Evolutionary conservation across 2,888 invertebrate species (phyloP), one percentile per base, ranked within the genome.

Genomic region (Acheta domesticus): DNA sequence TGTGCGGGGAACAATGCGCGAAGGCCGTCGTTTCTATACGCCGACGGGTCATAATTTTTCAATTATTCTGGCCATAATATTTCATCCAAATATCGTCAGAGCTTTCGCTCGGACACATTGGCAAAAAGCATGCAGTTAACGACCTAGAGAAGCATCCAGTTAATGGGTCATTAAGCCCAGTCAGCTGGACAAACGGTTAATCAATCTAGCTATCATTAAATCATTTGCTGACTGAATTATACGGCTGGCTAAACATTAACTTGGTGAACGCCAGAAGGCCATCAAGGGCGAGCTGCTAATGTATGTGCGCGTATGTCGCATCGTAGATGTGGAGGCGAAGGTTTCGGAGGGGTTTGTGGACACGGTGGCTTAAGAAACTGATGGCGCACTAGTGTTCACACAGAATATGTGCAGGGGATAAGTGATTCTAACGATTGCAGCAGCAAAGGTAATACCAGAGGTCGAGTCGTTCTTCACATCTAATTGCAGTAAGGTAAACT

Each of bases 61-160:
- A 62, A 62, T 62, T 62, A 62, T 62, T n/a, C 14, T n/a, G 62
- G n/a, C 62, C 62, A 62, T n/a, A 62, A 62, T 62, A 62, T 62
- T 62, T 62, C 62, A 62, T 62, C 62, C 36, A 36, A 62, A 19
- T 62, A 19, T n/a, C n/a, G 16, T 62, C 62, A 62, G 62, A 62
- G 62, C 16, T 62, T 62, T 19, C 14, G 62, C 62, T 62, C 62
- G n/a, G 62, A 62, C 16, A 62, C 62, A n/a, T 14, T 62, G 36
- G 36, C 62, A 62, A 62, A 19, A n/a, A 62, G n/a, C n/a, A 62
- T 62, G 62, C 8, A 62, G 62, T 62, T 62, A 62, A 19, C n/a
- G 62, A 62, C 62, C 14, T 62, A 62, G n/a, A 62, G n/a, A 36
- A 62, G n/a, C n/a, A n/a, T n/a, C 62, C n/a, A 62, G 62, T 62